phyloP scores from a whole-genome alignment of 2,888 invertebrate genomes.

The Tubulanus polymorphus region DNA sequence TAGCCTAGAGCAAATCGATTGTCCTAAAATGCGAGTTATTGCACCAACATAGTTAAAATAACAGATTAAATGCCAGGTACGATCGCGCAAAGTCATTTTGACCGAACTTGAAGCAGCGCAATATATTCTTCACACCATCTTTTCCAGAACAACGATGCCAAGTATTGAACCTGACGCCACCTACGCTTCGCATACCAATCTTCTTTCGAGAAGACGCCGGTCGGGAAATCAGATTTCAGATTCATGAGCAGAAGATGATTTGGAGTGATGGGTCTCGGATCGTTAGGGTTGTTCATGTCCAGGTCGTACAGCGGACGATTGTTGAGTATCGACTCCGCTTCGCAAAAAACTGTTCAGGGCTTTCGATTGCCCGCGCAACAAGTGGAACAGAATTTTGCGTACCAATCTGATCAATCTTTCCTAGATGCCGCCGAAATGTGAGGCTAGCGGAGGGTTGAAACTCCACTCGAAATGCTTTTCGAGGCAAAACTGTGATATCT shows the following conservation, averaged over 20 bases:
- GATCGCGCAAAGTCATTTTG: neutral
- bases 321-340: constrained; percentile 19
- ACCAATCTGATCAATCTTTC: constrained; percentile 1
- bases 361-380: constrained; percentile 1
- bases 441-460: constrained; percentile 3
- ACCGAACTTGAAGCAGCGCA: neutral
- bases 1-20: too few species aligned
- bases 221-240: constrained; percentile 14
- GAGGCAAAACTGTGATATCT: neutral
- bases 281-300: neutral
- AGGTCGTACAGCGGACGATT: constrained; percentile 16
- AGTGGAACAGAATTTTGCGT: neutral
- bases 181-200: constrained; percentile 17
- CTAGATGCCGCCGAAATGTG: constrained; percentile 7
- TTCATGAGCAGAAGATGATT: constrained; percentile 16
- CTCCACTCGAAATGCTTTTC: neutral
- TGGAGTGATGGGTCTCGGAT: neutral
- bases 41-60: too few species aligned
- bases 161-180: constrained; percentile 15
- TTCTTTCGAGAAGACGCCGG: constrained; percentile 16
- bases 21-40: too few species aligned
- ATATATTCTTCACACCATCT: constrained; percentile 17
- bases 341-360: constrained; percentile 21
- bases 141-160: constrained; percentile 17
- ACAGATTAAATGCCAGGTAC: too few species aligned